Percentiles rank a stretch among this genome's conserved stretches.
Evolutionary conservation across 2,888 invertebrate species (phyloP).

Genomic region (Anoplius nigerrimus): DNA sequence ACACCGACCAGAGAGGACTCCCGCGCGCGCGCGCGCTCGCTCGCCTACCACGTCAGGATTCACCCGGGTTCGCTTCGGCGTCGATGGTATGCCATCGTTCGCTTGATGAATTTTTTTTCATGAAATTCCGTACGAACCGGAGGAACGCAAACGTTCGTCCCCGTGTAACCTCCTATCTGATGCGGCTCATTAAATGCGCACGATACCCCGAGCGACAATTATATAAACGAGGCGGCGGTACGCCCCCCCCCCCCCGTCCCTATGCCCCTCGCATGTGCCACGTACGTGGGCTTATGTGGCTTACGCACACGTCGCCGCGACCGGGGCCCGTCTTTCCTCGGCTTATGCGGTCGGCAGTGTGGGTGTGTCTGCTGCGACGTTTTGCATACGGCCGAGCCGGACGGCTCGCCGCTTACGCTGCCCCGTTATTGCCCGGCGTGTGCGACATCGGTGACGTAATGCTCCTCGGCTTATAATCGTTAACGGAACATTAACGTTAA

Average conservation of each 20-base stretch:
- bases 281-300: background rate
- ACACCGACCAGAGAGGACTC: background rate
- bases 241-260: slow-evolving; percentile 1
- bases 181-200: slow-evolving; percentile 54
- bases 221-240: slow-evolving; percentile 31
- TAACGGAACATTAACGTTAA: slow-evolving; percentile 26
- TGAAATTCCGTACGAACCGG: slow-evolving; percentile 45
- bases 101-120: slow-evolving; percentile 53
- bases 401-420: no score
- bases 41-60: slow-evolving; percentile 5
- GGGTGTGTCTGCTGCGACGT: slow-evolving; percentile 2
- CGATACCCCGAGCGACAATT: slow-evolving; percentile 46
- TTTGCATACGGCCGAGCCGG: no score
- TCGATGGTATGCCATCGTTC: slow-evolving; percentile 49
- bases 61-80: slow-evolving; percentile 11
- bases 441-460: slow-evolving; percentile 9
- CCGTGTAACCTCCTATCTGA: slow-evolving; percentile 38
- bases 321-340: background rate
- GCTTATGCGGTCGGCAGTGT: no score
- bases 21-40: background rate
- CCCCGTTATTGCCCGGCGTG: no score
- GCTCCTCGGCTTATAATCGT: slow-evolving; percentile 24
- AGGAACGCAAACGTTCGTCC: slow-evolving; percentile 44
- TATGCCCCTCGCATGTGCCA: background rate
- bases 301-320: no score